Percentiles rank a stretch among this genome's conserved stretches.
Conservation (phyloP, 2,113 vertebrate genomes). For the Anoura caudifer region DNA sequence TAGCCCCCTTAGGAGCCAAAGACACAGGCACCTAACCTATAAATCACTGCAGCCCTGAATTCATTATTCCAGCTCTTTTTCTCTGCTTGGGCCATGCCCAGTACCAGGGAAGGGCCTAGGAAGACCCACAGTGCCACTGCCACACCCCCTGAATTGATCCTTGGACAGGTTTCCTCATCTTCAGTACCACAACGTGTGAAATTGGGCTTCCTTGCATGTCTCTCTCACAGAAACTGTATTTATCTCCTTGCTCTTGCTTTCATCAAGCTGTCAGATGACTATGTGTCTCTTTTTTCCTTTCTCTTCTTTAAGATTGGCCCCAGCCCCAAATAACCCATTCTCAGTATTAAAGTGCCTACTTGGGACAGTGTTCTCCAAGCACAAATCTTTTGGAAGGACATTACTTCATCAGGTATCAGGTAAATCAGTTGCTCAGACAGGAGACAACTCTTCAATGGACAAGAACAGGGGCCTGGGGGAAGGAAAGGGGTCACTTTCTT, state of each 20-base stretch:
- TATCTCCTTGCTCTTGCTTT: conserved; percentile 21
- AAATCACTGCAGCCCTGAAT: conserved; percentile 55
- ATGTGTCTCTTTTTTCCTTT: background rate
- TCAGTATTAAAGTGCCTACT: background rate
- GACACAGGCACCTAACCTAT: conserved; percentile 53
- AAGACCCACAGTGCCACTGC: background rate
- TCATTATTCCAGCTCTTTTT: conserved; percentile 38
- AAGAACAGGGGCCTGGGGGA: background rate
- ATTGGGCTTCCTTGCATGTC: background rate
- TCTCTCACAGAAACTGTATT: background rate
- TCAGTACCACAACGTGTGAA: background rate
- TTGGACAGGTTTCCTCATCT: background rate
- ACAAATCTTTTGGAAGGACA: background rate
- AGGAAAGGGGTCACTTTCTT: background rate
- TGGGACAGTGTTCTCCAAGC: background rate
- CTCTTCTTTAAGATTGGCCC: background rate
- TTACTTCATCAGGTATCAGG: background rate
- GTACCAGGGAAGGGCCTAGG: background rate
- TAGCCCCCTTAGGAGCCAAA: conserved; percentile 60
- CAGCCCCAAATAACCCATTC: background rate
- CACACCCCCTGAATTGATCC: background rate
- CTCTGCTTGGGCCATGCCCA: background rate
- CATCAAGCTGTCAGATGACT: background rate
- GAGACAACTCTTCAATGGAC: background rate
- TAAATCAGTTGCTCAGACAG: background rate